Percentiles rank a stretch among this genome's conserved stretches.
Evolutionary conservation across 2,113 vertebrate species (phyloP).

Genomic region (Phyllopteryx taeniolatus): DNA sequence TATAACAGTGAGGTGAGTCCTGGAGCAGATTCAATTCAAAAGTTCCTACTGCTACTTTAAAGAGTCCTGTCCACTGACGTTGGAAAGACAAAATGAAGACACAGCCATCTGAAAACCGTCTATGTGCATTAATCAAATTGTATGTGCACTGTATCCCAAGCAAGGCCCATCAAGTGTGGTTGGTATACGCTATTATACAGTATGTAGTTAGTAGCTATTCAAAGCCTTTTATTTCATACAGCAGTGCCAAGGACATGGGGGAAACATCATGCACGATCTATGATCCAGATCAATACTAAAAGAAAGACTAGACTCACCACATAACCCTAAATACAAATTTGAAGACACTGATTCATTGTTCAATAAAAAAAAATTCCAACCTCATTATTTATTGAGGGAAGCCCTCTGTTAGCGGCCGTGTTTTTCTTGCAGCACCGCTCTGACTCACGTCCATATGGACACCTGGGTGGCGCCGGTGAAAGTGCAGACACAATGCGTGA

Average conservation of each 20-base stretch:
- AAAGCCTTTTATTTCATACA: slow-evolving; percentile 59
- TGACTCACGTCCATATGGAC: slow-evolving; percentile 21
- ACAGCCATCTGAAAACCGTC: background rate
- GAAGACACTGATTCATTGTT: slow-evolving; percentile 38
- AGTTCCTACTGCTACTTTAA: background rate
- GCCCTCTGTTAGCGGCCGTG: slow-evolving; percentile 3
- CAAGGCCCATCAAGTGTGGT: slow-evolving; percentile 38
- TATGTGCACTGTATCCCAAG: slow-evolving; percentile 15
- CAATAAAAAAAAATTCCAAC: slow-evolving; percentile 30
- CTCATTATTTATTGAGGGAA: slow-evolving; percentile 41
- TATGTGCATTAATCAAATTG: background rate
- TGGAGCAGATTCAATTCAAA: background rate
- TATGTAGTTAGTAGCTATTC: slow-evolving; percentile 34
- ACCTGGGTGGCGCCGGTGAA: slow-evolving; percentile 20
- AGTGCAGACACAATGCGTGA: slow-evolving; percentile 8
- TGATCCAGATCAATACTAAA: slow-evolving; percentile 49
- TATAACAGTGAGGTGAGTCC: background rate
- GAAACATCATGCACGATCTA: slow-evolving; percentile 40
- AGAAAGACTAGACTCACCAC: slow-evolving; percentile 39
- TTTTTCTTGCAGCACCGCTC: slow-evolving; percentile 15
- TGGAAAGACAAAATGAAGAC: background rate
- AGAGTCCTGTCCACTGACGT: background rate
- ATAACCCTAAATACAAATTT: slow-evolving; percentile 42
- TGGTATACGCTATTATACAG: slow-evolving; percentile 40
- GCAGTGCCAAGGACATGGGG: slow-evolving; percentile 50